phyloP scores from a whole-genome alignment of 2,888 invertebrate genomes.

The Philereme vetulata region DNA sequence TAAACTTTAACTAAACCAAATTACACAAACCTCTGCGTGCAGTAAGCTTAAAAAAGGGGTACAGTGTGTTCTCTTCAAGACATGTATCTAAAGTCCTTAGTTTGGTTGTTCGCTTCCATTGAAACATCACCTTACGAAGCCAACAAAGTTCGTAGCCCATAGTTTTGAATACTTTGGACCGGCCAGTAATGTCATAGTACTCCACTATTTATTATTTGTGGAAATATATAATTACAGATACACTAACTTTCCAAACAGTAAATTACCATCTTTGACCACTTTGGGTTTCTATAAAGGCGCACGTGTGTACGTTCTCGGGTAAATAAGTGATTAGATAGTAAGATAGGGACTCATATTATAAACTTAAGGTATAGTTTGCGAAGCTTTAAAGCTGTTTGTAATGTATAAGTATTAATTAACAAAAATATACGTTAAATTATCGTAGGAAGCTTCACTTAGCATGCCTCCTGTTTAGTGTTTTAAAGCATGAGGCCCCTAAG shows the following conservation, averaged over 20 bases:
- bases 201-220: slow-evolving; percentile 20
- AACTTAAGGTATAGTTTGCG: background rate
- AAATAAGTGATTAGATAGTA: slow-evolving; percentile 20
- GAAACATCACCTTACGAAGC: slow-evolving; percentile 30
- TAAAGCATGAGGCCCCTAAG: too few relatives aligned
- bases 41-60: too few relatives aligned
- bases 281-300: slow-evolving; percentile 5
- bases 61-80: too few relatives aligned
- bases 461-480: too few relatives aligned
- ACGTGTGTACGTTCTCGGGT: slow-evolving; percentile 21
- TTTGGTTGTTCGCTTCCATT: slow-evolving; percentile 1
- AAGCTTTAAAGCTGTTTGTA: too few relatives aligned
- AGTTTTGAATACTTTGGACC: slow-evolving; percentile 9
- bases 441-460: too few relatives aligned
- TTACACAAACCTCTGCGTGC: too few relatives aligned
- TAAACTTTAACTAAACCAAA: too few relatives aligned
- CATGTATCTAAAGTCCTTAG: too few relatives aligned
- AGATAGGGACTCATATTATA: background rate
- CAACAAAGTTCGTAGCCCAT: slow-evolving; percentile 28
- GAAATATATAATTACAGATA: slow-evolving; percentile 24
- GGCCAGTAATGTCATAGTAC: slow-evolving; percentile 13
- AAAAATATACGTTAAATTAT: too few relatives aligned
- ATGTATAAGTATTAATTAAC: too few relatives aligned
- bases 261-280: slow-evolving; percentile 21
- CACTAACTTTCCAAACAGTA: slow-evolving; percentile 16